phyloP scores from a whole-genome alignment of 2,113 vertebrate species.

The Toxotes jaculatrix region DNA sequence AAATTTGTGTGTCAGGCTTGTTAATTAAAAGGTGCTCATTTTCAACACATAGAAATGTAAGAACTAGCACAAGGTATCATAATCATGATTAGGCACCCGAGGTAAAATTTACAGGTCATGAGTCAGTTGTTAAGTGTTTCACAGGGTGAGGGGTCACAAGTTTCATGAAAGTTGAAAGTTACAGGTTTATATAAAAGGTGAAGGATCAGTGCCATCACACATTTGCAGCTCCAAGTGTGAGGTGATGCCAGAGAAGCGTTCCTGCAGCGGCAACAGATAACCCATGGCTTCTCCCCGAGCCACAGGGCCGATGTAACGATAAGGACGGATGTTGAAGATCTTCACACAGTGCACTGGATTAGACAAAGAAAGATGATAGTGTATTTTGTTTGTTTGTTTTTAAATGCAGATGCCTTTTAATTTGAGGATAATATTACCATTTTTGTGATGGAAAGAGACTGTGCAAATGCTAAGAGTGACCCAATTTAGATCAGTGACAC shows the following conservation, averaged over 20 bases:
- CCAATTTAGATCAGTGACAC: neutral
- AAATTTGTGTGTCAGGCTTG: neutral
- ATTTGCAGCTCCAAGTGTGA: slow-evolving; percentile 79
- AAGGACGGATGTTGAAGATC: slow-evolving; percentile 77
- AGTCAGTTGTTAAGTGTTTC: neutral
- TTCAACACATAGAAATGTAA: neutral
- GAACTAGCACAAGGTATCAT: neutral
- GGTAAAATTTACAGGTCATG: neutral
- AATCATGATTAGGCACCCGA: neutral
- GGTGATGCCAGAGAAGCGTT: slow-evolving; percentile 75
- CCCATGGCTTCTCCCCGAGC: slow-evolving; percentile 67
- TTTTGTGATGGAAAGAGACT: too few species aligned
- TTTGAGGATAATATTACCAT: too few species aligned
- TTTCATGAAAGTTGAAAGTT: neutral
- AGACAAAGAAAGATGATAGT: neutral
- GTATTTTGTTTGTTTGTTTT: too few species aligned
- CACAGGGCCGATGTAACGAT: slow-evolving; percentile 60
- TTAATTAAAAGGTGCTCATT: neutral
- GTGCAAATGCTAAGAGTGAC: neutral
- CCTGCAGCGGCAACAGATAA: slow-evolving; percentile 78
- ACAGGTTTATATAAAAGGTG: slow-evolving; percentile 71
- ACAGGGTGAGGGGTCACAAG: neutral
- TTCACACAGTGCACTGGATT: slow-evolving; percentile 73
- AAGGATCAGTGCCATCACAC: slow-evolving; percentile 76
- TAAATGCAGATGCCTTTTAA: too few species aligned